Base-by-base conservation (phyloP, 2,888 invertebrate species). In the Pandemis heparana region DNA sequence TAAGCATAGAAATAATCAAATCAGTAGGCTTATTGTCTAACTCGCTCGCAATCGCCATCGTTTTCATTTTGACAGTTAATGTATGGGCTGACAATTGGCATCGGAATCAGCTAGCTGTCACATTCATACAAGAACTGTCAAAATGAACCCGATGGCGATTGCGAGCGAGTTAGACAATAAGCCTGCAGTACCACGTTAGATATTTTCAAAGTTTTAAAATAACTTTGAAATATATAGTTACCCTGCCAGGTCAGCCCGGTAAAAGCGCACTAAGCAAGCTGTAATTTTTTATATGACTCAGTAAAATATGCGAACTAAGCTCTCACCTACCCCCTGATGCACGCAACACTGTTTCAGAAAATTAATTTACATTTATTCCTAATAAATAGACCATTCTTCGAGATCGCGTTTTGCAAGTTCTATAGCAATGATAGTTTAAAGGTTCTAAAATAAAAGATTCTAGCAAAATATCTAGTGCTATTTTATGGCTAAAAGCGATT, bases 261-360 rank as follows among this genome's bases (percentile, higher is more conserved):
- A 2, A 32, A 32, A 32, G n/a, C n/a, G n/a, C 5, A n/a, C n/a
- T n/a, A n/a, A 6, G 14, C n/a, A n/a, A 5, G 5, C n/a, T 53
- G 51, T 14, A 2, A 4, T 32, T 1, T 32, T 32, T 32, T 32
- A 32, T n/a, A n/a, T n/a, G n/a, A 32, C 46, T 14, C 46, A 3
- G 32, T 48, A 48, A 48, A 64, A 64, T 64, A 64, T 48, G 23
- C n/a, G 63, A 10, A 7, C 12, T 43, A 63, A 23, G 43, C 12
- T 23, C n/a, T n/a, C 12, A 46, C 5, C 46, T 46, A 14, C 46
- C 38, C 6, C 6, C 10, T 41, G 43, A 12, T 18, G 18, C 8
- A 43, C 63, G 43, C 16, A 12, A 12, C 12, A 61, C 16, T 10
- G 23, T 32, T 7, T 23, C 46, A 41, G 23, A 14, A 1, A 46